Base-by-base conservation (phyloP, 2,113 vertebrate genomes). In the Australoheros scitulus region DNA sequence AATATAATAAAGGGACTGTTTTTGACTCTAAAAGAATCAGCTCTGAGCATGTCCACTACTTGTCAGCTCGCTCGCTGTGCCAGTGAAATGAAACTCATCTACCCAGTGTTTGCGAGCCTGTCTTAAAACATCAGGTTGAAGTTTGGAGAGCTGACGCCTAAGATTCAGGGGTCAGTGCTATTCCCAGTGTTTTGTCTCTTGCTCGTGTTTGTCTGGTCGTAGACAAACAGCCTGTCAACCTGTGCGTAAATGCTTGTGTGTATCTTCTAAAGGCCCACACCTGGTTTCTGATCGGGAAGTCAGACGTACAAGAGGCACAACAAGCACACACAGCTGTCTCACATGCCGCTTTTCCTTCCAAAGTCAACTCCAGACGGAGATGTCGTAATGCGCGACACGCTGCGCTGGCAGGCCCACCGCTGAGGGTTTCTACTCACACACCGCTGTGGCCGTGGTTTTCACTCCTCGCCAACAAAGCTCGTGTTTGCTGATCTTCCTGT, bases 401-500 rank as follows among this genome's bases (percentile, higher is more conserved):
- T 86, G 92, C 0, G 86, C 72, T 14, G 29, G 81, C 43, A 32
- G 60, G 22, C 59, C 79, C 81, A 5, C 82, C 1, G 57, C 83
- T 47, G 89, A 80, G 61, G 85, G 41, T 63, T 75, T 80, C 68
- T 32, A 13, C 89, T 79, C 59, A 11, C 56, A 50, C 72, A 24
- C 70, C 22, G 88, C 88, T 83, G 90, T 20, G 89, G 75, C 70
- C 5, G 22, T 1, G 36, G 72, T 64, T 64, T 72, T 82, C 79
- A 50, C 81, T 87, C 79, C 55, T 59, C 68, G 7, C 79, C 74
- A 80, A 72, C 82, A 81, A 72, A 74, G 29, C 65, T 18, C 24
- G 52, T 90, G 82, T 91, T 92, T 90, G 85, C 79, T 78, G 86
- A 81, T 83, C 79, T 90, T 88, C 77, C 61, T 65, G 78, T 91